Base-by-base conservation (phyloP, 2,888 invertebrate genomes). In the Amblyjoppa fuscipennis region DNA sequence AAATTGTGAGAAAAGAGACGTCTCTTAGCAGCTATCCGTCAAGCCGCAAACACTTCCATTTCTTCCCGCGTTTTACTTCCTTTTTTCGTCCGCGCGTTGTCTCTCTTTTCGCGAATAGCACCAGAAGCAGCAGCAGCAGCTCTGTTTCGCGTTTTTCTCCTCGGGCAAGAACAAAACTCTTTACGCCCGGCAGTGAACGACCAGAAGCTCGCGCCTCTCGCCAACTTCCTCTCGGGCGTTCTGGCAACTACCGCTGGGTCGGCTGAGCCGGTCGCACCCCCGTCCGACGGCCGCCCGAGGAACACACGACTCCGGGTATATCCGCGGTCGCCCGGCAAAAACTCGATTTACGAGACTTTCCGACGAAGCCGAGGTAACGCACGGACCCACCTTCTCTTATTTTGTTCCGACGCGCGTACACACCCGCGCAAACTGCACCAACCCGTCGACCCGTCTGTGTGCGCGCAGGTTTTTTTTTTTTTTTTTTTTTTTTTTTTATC, bases 341-440 rank as follows among this genome's bases (percentile, higher is more conserved):
- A 75, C 66, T 81, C 81, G 74, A 81, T 81, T 81, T 81, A 81
- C 81, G 81, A 69, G 81, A 69, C 81, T 75, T 49, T 41, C 74
- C 74, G 59, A 53, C 41, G 56, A 75, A 81, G 68, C 56, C 68
- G 75, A 59, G 59, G 81, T 81, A 81, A 81, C 74, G 68, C 81
- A 75, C 81, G 80, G 66, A 64, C 71, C 16, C 38, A 34, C 25
- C 64, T 51, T 80, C 16, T 16, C 13, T 61, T 34, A 28, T 25
- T 59, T 53, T 53, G 38, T 41, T 59, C 38, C 16, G 9, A 41
- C 45, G 28, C 28, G 28, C 66, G 53, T 38, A 28, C 53, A 16
- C 38, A 71, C 9, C 28, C 69, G 31, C 7, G n/a, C 38, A 28
- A 79, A 45, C 34, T 71, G 53, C 53, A 80, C 51, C 71, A 16